These are phyloP conservation scores for Cataglyphis altisquamis DNA, from an alignment of 2,888 invertebrate genomes.

Conservation along the genomic window DNA sequence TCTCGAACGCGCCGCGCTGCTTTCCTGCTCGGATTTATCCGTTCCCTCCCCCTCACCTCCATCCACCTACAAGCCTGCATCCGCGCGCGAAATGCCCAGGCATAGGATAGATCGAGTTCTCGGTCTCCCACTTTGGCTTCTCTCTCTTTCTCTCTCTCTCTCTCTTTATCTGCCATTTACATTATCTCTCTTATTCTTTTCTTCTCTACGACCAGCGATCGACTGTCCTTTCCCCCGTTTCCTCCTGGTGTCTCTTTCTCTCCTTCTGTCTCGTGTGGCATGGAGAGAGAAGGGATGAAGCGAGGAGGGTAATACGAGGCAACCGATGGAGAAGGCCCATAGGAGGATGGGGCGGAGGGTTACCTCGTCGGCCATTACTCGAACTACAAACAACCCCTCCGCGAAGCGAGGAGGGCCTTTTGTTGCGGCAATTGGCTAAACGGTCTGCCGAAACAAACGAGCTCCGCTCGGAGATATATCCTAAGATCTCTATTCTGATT, in stretches of 20 bases:
- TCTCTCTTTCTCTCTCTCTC: constrained; percentile 60
- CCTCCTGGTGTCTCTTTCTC: constrained; percentile 49
- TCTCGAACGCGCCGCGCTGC: constrained; percentile 83
- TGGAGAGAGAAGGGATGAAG: constrained; percentile 38
- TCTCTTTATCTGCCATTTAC: constrained; percentile 59
- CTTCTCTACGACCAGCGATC: constrained; percentile 47
- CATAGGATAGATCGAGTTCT: constrained; percentile 74
- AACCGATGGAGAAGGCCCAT: constrained; percentile 67
- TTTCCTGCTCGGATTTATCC: constrained; percentile 83
- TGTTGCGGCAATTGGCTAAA: constrained; percentile 85
- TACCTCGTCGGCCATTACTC: constrained; percentile 82
- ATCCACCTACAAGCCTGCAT: constrained; percentile 76
- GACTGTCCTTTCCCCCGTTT: constrained; percentile 29
- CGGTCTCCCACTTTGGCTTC: constrained; percentile 54
- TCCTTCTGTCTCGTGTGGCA: constrained; percentile 21
- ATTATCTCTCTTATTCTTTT: constrained; percentile 52
- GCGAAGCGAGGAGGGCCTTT: constrained; percentile 80
- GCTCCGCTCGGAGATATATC: constrained; percentile 75
- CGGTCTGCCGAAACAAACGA: constrained; percentile 83
- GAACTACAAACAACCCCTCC: constrained; percentile 84
- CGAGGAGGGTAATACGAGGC: constrained; percentile 39
- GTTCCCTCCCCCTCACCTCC: constrained; percentile 69
- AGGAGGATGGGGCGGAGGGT: constrained; percentile 65
- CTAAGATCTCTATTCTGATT: constrained; percentile 62
- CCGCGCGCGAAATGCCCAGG: constrained; percentile 72